phyloP scores from a whole-genome alignment of 2,113 vertebrate species.

The Hassar affinis region DNA sequence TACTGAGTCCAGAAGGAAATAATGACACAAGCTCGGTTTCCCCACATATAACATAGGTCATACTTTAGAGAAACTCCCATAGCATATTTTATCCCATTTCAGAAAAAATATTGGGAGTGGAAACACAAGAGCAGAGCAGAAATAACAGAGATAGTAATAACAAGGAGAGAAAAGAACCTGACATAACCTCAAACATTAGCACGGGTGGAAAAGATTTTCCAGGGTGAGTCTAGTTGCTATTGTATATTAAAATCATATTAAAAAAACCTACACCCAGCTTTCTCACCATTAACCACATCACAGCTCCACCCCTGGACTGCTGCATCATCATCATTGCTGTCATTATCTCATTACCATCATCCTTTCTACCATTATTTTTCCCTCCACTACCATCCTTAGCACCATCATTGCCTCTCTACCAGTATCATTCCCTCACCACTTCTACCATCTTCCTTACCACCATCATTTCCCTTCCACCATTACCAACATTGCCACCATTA shows the following conservation, averaged over 20 bases:
- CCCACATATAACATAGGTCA: neutral
- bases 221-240: neutral
- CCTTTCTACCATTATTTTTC: neutral
- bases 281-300: neutral
- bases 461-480: neutral
- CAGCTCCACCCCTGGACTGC: neutral
- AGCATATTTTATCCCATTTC: neutral
- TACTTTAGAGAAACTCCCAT: neutral
- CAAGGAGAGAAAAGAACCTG: neutral
- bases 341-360: neutral
- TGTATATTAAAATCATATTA: neutral
- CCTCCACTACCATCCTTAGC: neutral
- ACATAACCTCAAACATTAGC: neutral
- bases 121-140: too few species aligned
- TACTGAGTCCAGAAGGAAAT: neutral
- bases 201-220: neutral
- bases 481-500: neutral
- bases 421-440: neutral
- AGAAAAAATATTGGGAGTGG: neutral
- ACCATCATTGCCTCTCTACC: too few species aligned
- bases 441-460: neutral
- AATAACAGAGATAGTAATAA: neutral
- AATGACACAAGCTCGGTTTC: conserved; percentile 4
- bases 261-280: neutral
- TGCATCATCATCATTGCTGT: neutral